Conservation (phyloP, 2,797 vertebrate species). For the Sylvilagus floridanus region DNA sequence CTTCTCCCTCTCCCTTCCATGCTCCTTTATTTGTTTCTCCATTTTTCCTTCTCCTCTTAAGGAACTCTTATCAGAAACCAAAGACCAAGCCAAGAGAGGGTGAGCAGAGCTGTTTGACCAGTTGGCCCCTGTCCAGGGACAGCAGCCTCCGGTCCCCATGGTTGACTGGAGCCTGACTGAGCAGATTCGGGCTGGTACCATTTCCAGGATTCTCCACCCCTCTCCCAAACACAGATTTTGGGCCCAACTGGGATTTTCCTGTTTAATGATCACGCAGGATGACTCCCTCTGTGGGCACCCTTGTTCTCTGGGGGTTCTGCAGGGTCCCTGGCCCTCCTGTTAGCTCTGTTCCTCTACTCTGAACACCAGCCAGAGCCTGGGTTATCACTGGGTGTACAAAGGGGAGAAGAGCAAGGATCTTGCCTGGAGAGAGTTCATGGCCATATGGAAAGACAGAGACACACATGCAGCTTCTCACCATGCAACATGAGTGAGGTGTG, state of each 20-base stretch:
- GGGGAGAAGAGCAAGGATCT: background rate
- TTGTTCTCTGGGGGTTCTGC: background rate
- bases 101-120: background rate
- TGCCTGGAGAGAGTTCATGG: background rate
- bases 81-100: background rate
- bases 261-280: background rate
- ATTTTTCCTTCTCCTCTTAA: background rate
- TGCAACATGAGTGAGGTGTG: accelerated
- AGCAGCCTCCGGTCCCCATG: background rate
- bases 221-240: background rate
- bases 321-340: background rate
- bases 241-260: background rate
- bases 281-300: background rate
- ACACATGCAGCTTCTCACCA: background rate
- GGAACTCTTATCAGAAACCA: background rate
- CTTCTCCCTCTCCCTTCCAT: accelerated
- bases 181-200: background rate
- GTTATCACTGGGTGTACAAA: background rate
- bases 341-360: background rate
- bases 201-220: background rate
- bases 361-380: background rate
- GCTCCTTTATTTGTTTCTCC: too few species aligned
- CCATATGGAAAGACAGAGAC: background rate
- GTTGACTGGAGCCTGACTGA: background rate
- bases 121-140: background rate